phyloP scores from a whole-genome alignment of 2,888 invertebrate genomes.

The Caenorhabditis sp. region DNA sequence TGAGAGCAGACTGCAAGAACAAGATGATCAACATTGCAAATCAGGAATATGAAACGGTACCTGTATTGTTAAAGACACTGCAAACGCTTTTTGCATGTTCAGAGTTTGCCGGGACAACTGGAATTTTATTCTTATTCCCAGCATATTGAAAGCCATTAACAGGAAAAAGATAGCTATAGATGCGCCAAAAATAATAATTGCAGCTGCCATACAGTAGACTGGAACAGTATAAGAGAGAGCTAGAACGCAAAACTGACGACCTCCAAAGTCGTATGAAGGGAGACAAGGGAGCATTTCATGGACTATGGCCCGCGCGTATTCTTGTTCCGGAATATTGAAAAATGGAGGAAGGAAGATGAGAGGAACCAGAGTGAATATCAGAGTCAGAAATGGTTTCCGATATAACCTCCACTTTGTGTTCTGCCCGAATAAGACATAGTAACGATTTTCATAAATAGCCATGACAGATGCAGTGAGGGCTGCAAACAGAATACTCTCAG shows the following conservation, averaged over 20 bases:
- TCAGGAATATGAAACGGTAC: not conserved
- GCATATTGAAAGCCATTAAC: not conserved
- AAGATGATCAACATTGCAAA: not conserved
- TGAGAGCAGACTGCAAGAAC: not conserved
- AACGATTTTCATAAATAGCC: conserved; percentile 34
- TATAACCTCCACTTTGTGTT: not conserved
- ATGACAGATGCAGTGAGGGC: conserved; percentile 10
- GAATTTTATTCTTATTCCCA: not conserved
- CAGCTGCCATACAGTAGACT: not conserved
- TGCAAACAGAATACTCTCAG: conserved; percentile 5
- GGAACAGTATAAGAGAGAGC: not conserved
- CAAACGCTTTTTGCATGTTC: not conserved
- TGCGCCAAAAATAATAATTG: too few species aligned
- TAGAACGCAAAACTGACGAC: not conserved
- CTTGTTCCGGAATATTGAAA: conserved; percentile 23
- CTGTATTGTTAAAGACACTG: not conserved
- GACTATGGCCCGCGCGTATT: not conserved
- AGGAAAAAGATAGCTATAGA: not conserved
- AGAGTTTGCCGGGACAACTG: not conserved
- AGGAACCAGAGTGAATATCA: not conserved
- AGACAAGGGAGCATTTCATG: not conserved
- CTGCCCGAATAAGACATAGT: conserved; percentile 6
- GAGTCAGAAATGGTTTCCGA: conserved; percentile 1
- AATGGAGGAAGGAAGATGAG: conserved; percentile 33
- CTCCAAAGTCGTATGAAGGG: not conserved